These are phyloP conservation scores for Tolypeutes matacus DNA, from an alignment of 2,797 vertebrate species.

Conservation along the genomic window DNA sequence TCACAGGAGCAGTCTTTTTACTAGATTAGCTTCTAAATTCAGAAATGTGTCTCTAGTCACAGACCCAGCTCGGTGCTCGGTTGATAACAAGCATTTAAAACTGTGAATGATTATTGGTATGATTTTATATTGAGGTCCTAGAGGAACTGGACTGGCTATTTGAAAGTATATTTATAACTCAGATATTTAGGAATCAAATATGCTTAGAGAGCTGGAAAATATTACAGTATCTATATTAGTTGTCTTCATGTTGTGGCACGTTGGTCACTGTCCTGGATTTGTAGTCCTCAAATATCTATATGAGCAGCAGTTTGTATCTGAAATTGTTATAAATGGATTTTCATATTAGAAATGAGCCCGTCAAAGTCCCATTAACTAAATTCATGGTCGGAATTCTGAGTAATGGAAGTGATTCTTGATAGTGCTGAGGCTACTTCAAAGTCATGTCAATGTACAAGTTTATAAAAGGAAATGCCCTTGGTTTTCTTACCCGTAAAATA, in stretches of 20 bases:
- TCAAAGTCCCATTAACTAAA: slow-evolving; percentile 43
- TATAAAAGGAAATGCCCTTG: not conserved
- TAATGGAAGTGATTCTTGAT: slow-evolving; percentile 45
- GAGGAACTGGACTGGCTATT: not conserved
- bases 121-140: not conserved
- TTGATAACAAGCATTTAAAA: not conserved
- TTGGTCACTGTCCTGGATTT: slow-evolving; percentile 21
- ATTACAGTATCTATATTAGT: not conserved
- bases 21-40: slow-evolving; percentile 50
- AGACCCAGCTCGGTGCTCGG: not conserved
- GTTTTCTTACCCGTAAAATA: not conserved
- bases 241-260: not conserved
- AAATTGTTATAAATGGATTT: slow-evolving; percentile 56
- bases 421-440: not conserved
- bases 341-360: slow-evolving; percentile 30
- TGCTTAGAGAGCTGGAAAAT: not conserved
- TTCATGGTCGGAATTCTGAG: slow-evolving; percentile 50
- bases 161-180: not conserved
- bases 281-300: not conserved
- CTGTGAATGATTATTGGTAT: not conserved
- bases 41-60: not conserved
- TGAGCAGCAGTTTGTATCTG: not conserved
- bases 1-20: not conserved
- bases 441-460: not conserved
- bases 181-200: slow-evolving; percentile 1